phyloP scores from a whole-genome alignment of 2,113 vertebrate genomes.

The Calypte anna region DNA sequence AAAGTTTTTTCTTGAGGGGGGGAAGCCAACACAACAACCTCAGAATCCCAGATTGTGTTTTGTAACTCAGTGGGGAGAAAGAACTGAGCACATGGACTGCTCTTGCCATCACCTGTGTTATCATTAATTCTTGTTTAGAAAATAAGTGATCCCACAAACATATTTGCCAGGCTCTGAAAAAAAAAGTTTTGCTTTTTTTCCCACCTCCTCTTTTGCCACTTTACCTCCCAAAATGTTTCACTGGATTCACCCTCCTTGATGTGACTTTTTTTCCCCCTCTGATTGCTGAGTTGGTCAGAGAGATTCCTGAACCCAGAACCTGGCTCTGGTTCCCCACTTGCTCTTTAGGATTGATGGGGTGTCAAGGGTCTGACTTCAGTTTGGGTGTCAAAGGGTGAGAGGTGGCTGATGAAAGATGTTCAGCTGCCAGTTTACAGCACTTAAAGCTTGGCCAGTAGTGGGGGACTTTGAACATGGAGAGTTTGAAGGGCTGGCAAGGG shows the following conservation, averaged over 20 bases:
- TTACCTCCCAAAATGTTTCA: neutral
- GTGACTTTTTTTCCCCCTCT: neutral
- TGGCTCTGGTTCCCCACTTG: fast-evolving
- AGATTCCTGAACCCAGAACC: neutral
- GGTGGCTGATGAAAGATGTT: neutral
- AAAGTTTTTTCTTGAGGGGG: neutral
- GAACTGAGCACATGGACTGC: neutral
- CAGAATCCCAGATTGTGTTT: neutral
- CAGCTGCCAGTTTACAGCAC: neutral
- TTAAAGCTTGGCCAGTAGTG: neutral
- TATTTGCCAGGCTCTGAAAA: neutral
- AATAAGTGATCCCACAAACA: neutral
- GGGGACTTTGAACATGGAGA: neutral
- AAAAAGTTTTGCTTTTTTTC: neutral
- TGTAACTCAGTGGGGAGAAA: neutral
- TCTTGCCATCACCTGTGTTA: neutral
- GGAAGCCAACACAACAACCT: neutral
- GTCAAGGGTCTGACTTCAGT: neutral
- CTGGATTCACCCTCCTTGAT: neutral
- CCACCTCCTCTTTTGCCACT: neutral
- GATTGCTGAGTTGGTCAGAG: neutral
- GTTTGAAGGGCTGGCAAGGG: neutral
- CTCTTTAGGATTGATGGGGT: neutral
- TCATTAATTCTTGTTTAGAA: neutral
- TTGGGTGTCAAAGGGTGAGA: neutral